Base-by-base conservation (phyloP, 2,797 vertebrate genomes). In the Acrocephalus scirpaceus region DNA sequence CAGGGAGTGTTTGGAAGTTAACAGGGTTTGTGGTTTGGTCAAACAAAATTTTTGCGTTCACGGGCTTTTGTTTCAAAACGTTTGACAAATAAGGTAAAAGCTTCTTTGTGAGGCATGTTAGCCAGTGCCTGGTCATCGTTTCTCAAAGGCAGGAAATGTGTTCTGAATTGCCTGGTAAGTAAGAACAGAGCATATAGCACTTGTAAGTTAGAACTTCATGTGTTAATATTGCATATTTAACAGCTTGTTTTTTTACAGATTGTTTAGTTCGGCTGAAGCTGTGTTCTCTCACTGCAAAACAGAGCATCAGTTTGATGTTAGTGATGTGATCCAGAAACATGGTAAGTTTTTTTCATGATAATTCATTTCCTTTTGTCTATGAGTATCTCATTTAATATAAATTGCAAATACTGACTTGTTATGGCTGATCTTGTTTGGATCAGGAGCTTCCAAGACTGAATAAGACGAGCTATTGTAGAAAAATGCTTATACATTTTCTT, bases 241-340 rank as follows among this genome's bases (percentile, higher is more conserved):
- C 57, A 87, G 60, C 58, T 90, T 32, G 0, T 47, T 83, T 6
- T 82, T 26, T 87, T 85, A 8, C 36, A 96, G 96, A 27, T 80
- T 93, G 61, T 98, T 98, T 30, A 78, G 25, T 71, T 99, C 98
- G 40, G 98, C 99, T 20, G 75, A 98, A 77, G 98, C 97, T 75
- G 98, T 97, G 1, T 97, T 99, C 93, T 98, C 97, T 72, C 99
- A 99, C 92, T 99, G 99, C 97, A 94, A 96, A 45, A 71, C 91
- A 12, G 98, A 99, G 22, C 99, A 99, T 95, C 97, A 97, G 6
- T 96, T 99, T 92, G 96, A 92, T 86, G 79, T 99, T 13, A 96
- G 95, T 36, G 97, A 97, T 25, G 67, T 98, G 81, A 97, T 99
- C 86, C 98, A 95, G 74, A 98, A 97, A 90, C 97, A 99, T 7